These are phyloP conservation scores for Eueremaeus valkanovi DNA, from an alignment of 2,888 invertebrate species.

Conservation along the genomic window DNA sequence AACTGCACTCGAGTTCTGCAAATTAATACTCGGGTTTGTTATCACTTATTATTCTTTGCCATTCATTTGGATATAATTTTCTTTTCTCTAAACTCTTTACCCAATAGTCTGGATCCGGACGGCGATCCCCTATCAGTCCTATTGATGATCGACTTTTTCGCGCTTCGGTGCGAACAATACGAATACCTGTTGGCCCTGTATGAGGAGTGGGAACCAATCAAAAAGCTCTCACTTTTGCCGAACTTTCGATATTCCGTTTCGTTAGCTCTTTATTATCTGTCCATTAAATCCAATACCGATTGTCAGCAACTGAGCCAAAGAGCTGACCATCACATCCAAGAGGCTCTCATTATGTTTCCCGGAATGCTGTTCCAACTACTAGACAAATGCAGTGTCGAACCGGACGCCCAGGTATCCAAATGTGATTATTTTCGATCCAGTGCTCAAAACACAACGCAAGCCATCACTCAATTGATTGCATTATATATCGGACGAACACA, in stretches of 20 bases:
- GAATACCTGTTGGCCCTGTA: constrained; percentile 62
- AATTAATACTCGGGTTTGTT: constrained; percentile 64
- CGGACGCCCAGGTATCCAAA: constrained; percentile 61
- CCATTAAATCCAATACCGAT: constrained; percentile 23
- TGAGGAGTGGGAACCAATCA: constrained; percentile 54
- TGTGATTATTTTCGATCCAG: constrained; percentile 57
- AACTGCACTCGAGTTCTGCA: constrained; percentile 81
- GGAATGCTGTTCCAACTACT: constrained; percentile 66
- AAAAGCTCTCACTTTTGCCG: constrained; percentile 74
- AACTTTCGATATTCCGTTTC: constrained; percentile 74
- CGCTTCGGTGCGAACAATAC: constrained; percentile 67
- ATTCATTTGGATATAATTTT: constrained; percentile 18
- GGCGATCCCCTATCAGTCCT: constrained; percentile 72
- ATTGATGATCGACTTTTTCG: constrained; percentile 75
- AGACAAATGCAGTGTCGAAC: constrained; percentile 70
- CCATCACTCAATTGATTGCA: constrained; percentile 65
- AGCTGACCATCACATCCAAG: constrained; percentile 58
- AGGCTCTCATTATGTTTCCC: constrained; percentile 76
- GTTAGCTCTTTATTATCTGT: constrained; percentile 65
- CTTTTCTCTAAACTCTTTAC: too few relatives aligned
- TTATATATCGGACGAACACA: constrained; percentile 70
- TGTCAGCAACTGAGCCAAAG: constrained; percentile 40
- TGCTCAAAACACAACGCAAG: constrained; percentile 51
- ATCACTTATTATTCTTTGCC: too few relatives aligned
- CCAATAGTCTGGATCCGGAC: constrained; percentile 64